These are phyloP conservation scores for Morelia viridis DNA, from an alignment of 2,797 vertebrate species.

Conservation along the genomic window DNA sequence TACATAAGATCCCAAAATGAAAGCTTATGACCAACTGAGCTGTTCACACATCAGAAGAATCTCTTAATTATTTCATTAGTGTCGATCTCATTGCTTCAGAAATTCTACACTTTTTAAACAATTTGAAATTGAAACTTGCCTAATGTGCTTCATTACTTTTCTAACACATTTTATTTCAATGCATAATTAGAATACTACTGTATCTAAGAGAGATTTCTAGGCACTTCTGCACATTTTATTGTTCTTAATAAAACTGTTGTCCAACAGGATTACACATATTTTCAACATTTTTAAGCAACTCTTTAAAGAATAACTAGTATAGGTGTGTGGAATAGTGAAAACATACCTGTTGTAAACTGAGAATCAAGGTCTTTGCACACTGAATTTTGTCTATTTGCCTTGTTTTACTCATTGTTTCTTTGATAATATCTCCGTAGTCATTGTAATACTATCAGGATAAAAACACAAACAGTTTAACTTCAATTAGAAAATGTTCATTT, in stretches of 20 bases:
- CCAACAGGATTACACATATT: background rate
- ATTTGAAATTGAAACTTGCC: background rate
- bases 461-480: constrained; percentile 20
- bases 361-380: constrained; percentile 98
- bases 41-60: background rate
- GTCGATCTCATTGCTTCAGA: background rate
- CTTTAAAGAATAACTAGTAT: background rate
- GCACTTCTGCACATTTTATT: background rate
- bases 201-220: background rate
- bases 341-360: constrained; percentile 97
- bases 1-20: background rate
- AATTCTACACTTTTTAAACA: background rate
- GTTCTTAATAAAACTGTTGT: background rate
- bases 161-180: background rate
- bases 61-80: background rate
- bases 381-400: constrained; percentile 99
- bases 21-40: background rate
- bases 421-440: constrained; percentile 98
- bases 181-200: background rate
- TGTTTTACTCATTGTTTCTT: constrained; percentile 99
- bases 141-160: background rate
- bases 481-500: constrained; percentile 5
- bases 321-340: background rate
- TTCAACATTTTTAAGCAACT: no score
- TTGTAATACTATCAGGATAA: constrained; percentile 91